Evolutionary conservation across 2,113 vertebrate species (phyloP), one percentile per base, ranked within the genome.

Genomic region (Melozone crissalis): DNA sequence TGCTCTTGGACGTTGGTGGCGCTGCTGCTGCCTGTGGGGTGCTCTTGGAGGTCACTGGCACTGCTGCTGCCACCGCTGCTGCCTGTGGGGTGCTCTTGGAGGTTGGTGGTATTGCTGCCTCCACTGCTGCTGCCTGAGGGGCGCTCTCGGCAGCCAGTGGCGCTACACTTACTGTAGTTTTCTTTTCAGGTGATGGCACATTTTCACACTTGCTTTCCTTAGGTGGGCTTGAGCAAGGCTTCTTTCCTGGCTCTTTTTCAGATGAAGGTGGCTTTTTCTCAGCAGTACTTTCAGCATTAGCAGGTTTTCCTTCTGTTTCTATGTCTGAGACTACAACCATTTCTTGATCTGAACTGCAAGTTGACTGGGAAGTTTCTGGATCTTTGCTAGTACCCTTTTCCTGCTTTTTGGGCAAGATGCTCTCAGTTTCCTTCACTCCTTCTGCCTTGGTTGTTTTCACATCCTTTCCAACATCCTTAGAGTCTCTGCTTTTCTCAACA

Each of bases 401-500:
- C 78, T 93, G 94, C 63, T 94, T 97, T 84, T 95, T 97, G 47
- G 80, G 71, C 62, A 95, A 88, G 2, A 66, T 51, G 21, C 67
- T 84, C 67, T 96, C 96, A 49, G 62, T 72, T 94, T 96, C 95
- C 87, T 95, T 95, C 28, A 58, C 69, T 43, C 47, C 61, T 84
- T 97, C 93, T 90, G 90, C 72, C 92, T 95, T 95, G 37, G 76
- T 72, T 75, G 44, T 79, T 89, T 96, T 97, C 72, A 78, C 54
- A 62, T 93, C 95, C 82, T 97, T 98, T 89, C 92, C 95, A 68
- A 92, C 92, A 96, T 89, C 96, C 46, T 96, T 84, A 89, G 91
- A 94, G 73, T 78, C 94, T 88, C 13, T 97, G 78, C 95, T 97
- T 88, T 96, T 97, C 75, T 98, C 98, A 76, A 94, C 21, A 87